Base-by-base conservation (phyloP, 2,888 invertebrate species). In the Diaprepes abbreviatus region DNA sequence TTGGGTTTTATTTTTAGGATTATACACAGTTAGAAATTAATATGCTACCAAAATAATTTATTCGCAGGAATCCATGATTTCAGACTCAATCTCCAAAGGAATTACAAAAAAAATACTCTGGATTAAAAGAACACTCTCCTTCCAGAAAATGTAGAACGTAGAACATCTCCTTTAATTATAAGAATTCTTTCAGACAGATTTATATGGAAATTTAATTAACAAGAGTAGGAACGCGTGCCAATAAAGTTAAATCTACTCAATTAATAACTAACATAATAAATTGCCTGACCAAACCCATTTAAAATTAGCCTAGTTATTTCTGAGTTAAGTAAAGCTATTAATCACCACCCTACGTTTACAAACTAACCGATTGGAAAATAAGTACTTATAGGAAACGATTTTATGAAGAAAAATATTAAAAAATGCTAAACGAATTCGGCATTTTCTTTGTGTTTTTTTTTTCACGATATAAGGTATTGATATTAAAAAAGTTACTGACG, bases 251-350 rank as follows among this genome's bases (percentile, higher is more conserved):
- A 12, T 50, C 2, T 50, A 21, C 14, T 12, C 24, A 48, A 48
- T 48, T 48, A 48, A 28, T 50, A 50, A 28, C 33, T 60, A 12
- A 54, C 31, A 54, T 64, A 64, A 64, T 55, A 43, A 55, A 64
- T 64, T 19, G 55, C 55, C 40, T 52, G 54, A 55, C 50, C 64
- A 54, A 28, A 55, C 40, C 54, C 55, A 31, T 52, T 64, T 50
- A 33, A 48, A 35, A 24, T 50, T 19, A 28, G 52, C 10, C 38
- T 28, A 31, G 64, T 24, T 33, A 64, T 64, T 24, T 54, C 36
- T 4, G 17, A 21, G 55, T 38, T 40, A 54, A 64, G 55, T 55
- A 55, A 64, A 55, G n/a, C 54, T 28, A 64, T 64, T 64, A 64
- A 64, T 64, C 64, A 64, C 33, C 10, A 24, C 6, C 7, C 5